Evolutionary conservation across 2,113 vertebrate genomes (phyloP).

Genomic region (Cochlearius cochlearius): DNA sequence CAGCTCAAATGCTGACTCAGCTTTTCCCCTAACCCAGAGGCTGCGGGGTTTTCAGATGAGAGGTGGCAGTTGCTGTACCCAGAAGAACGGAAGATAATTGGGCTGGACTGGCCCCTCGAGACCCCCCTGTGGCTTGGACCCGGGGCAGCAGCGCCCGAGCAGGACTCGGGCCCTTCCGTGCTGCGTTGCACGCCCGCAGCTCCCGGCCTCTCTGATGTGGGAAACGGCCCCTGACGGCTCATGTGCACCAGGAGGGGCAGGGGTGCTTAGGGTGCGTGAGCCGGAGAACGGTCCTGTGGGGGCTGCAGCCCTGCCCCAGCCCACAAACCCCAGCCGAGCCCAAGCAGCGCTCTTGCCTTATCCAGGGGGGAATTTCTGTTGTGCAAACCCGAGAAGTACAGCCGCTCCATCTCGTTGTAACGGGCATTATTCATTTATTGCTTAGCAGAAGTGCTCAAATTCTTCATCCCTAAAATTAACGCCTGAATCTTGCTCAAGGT

Average conservation of each 20-base stretch:
- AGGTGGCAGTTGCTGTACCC: neutral
- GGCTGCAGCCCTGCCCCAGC: neutral
- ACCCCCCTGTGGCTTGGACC: neutral
- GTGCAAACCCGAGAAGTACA: neutral
- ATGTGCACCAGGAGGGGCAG: accelerated
- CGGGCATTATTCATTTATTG: neutral
- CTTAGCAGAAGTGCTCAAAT: neutral
- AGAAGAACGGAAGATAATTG: neutral
- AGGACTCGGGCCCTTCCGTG: accelerated
- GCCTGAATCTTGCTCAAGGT: neutral
- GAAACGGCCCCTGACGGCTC: accelerated
- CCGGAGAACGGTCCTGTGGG: accelerated
- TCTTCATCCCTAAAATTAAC: constrained; percentile 17
- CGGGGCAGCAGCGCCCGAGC: neutral
- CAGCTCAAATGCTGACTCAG: neutral
- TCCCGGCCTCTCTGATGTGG: accelerated
- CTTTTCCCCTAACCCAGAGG: neutral
- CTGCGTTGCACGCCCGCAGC: neutral
- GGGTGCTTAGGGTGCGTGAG: accelerated
- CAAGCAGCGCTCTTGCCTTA: neutral
- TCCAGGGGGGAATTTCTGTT: neutral
- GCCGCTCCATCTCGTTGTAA: neutral
- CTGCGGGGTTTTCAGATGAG: neutral
- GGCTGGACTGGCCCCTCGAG: neutral
- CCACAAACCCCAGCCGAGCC: neutral